Evolutionary conservation across 2,888 invertebrate species (phyloP).

Genomic region (Lasiommata megera): DNA sequence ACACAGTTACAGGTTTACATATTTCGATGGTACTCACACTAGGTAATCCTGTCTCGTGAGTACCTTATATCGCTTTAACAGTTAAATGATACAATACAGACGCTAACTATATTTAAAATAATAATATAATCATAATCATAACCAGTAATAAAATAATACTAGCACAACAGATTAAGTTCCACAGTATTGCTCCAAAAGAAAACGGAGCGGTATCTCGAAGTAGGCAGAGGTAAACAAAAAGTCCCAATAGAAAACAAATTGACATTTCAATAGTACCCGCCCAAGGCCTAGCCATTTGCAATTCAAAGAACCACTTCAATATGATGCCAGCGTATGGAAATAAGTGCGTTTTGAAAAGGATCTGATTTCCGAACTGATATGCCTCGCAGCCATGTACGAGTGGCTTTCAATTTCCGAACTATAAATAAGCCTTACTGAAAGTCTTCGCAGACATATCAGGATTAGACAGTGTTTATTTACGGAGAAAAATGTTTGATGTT

Average conservation of each 20-base stretch:
- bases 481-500: no score
- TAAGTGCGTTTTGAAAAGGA: conserved; percentile 70
- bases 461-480: no score
- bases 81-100: no score
- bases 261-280: conserved; percentile 75
- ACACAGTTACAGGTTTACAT: no score
- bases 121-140: no score
- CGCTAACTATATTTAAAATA: no score
- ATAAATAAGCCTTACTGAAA: not conserved
- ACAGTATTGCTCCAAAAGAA: conserved; percentile 46
- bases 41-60: no score
- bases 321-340: conserved; percentile 71
- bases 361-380: conserved; percentile 64
- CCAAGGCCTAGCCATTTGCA: conserved; percentile 71
- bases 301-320: conserved; percentile 77
- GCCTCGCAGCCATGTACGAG: conserved; percentile 31
- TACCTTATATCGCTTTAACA: no score
- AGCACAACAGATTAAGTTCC: not conserved
- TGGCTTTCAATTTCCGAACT: conserved; percentile 25
- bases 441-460: no score
- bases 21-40: no score
- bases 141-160: no score
- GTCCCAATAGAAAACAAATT: conserved; percentile 79
- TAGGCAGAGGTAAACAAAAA: conserved; percentile 45
- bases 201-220: conserved; percentile 57